Base-by-base conservation (phyloP, 2,888 invertebrate genomes). In the Globia sparganii region DNA sequence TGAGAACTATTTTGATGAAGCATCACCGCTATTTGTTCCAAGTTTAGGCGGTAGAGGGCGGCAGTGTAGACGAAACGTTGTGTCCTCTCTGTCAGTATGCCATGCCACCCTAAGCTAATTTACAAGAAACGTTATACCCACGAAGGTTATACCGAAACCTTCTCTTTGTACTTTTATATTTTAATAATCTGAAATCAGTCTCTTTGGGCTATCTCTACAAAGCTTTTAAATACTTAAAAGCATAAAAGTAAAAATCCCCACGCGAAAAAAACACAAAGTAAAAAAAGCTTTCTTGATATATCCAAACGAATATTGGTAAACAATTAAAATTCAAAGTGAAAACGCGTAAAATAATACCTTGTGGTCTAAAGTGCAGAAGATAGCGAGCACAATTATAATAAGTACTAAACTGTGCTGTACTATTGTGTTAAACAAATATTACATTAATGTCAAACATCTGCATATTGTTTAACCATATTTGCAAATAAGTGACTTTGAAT, bases 251-350 rank as follows among this genome's bases (percentile, higher is more conserved):
- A 9, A 53, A 37, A 53, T 64, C 21, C 21, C 8, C 15, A 34
- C 4, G 21, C 53, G 40, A 2, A 28, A 64, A 21, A 68, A 37
- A 56, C 11, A 37, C 3, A 15, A 9, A 25, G 21, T 25, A 28
- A 65, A 61, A 43, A 49, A 58, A 49, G 18, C 21, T 67, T 53
- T 34, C 5, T 43, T 58, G 31, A 61, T n/a, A 71, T 25, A 34
- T 1, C 46, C 56, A 49, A 73, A 56, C 83, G 77, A 80, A 78
- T 92, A 92, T 91, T 86, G 90, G 86, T 80, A 90, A 92, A 91
- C 92, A 91, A 91, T 92, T 91, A 92, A 91, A 92, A 90, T 87
- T 89, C 90, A 86, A 83, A 84, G 78, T 58, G 68, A 87, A 86
- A 90, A 84, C 81, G 80, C 79, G 78, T 91, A 87, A 91, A 86